phyloP scores from a whole-genome alignment of 2,113 vertebrate genomes.

The Melanerpes aurifrons region DNA sequence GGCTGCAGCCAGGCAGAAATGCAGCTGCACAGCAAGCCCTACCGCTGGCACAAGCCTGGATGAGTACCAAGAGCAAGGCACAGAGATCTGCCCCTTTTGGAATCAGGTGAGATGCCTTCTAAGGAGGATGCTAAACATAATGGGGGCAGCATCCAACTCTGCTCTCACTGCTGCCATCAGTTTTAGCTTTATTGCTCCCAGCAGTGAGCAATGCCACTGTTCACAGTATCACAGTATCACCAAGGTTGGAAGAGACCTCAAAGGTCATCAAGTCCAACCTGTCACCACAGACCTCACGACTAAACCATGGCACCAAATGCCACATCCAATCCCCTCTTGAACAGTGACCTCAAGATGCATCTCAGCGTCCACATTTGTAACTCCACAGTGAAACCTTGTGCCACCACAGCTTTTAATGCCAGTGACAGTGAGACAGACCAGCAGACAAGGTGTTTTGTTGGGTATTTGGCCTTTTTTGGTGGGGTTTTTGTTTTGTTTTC shows the following conservation, averaged over 20 bases:
- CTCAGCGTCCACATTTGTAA: neutral
- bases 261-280: no score
- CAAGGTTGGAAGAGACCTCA: no score
- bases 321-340: no score
- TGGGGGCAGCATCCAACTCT: accelerated
- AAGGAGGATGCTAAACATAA: neutral
- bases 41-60: neutral
- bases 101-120: accelerated
- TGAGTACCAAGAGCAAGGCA: neutral
- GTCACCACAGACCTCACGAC: no score
- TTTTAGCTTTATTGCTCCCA: neutral
- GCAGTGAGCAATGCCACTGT: accelerated
- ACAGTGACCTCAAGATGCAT: neutral
- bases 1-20: neutral
- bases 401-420: neutral
- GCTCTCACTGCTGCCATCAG: neutral
- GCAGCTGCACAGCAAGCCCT: neutral
- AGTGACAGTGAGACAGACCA: neutral
- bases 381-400: neutral
- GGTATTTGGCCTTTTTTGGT: no score
- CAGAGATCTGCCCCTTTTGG: neutral
- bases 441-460: neutral
- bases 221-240: neutral
- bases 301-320: no score
- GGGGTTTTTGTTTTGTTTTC: no score